phyloP scores from a whole-genome alignment of 2,888 invertebrate genomes.

The Monoplex corrugatus region DNA sequence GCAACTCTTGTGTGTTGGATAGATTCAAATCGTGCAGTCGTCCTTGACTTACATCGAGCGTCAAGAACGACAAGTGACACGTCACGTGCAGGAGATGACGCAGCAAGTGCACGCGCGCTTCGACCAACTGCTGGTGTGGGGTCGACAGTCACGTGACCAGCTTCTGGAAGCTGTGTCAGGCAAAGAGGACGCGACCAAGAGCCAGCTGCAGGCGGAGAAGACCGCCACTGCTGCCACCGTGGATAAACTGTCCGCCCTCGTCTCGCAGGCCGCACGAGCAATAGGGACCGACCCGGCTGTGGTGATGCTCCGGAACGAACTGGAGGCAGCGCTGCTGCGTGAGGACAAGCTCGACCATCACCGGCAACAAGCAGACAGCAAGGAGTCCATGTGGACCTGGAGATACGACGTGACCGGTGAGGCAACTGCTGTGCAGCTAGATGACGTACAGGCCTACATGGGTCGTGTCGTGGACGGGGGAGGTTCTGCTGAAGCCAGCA shows the following conservation, averaged over 20 bases:
- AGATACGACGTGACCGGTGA: too few species aligned
- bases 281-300: not conserved
- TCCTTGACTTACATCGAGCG: not conserved
- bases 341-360: conserved; percentile 3
- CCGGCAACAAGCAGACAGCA: not conserved
- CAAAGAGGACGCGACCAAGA: too few species aligned
- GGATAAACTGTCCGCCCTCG: too few species aligned
- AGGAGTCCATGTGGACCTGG: not conserved
- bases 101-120: conserved; percentile 11
- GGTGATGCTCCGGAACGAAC: not conserved
- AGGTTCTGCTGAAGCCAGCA: not conserved
- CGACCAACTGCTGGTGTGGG: conserved; percentile 4
- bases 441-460: not conserved
- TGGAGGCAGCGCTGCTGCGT: conserved; percentile 7
- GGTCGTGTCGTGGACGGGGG: not conserved
- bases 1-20: not conserved
- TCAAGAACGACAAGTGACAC: not conserved
- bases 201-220: too few species aligned
- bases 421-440: not conserved
- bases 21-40: conserved; percentile 19
- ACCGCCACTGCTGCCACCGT: too few species aligned
- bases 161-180: conserved; percentile 11
- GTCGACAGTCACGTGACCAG: conserved; percentile 11
- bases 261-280: not conserved
- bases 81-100: conserved; percentile 32